Evolutionary conservation across 2,888 invertebrate species (phyloP), one percentile per base, ranked within the genome.

Genomic region (Microplitis deprimator): DNA sequence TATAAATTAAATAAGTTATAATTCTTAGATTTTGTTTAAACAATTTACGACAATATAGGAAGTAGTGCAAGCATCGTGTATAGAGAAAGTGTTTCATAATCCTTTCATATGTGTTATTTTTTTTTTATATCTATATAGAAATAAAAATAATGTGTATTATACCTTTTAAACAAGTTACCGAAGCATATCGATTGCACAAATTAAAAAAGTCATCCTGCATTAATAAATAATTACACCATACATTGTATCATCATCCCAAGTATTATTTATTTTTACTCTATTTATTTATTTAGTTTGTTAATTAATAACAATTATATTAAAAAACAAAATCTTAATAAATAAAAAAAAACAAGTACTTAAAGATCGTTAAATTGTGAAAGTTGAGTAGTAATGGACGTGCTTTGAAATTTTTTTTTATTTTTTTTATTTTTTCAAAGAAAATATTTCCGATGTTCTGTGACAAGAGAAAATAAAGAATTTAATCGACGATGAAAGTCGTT

Each of bases 21-120:
- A 29, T 29, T 29, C 29, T 29, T 29, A 62, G 20, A 8, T 62
- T 16, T 20, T 17, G n/a, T 62, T 50, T 13, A 13, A 13, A 5
- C 8, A 50, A 8, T 13, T 50, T 50, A 13, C 7, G 72, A 78
- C 81, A 81, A 81, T 84, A 83, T 80, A 85, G 86, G 86, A 86
- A 86, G 83, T 80, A 81, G 83, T 82, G 83, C 83, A 84, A 79
- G 70, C 82, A 82, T 86, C 86, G 84, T 87, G 86, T 83, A 84
- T 81, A 77, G 88, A 87, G 88, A 89, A 89, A 89, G 88, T 81
- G 86, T 88, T 88, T 88, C 86, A 85, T 87, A 88, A 88, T 81
- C 72, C 59, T 75, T 76, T 75, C 68, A 61, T 40, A 75, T 79
- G 68, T 79, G 77, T 77, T 81, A 76, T 73, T 79, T 77, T 78